phyloP scores from a whole-genome alignment of 2,888 invertebrate species.

The Drosophila niveifrons region DNA sequence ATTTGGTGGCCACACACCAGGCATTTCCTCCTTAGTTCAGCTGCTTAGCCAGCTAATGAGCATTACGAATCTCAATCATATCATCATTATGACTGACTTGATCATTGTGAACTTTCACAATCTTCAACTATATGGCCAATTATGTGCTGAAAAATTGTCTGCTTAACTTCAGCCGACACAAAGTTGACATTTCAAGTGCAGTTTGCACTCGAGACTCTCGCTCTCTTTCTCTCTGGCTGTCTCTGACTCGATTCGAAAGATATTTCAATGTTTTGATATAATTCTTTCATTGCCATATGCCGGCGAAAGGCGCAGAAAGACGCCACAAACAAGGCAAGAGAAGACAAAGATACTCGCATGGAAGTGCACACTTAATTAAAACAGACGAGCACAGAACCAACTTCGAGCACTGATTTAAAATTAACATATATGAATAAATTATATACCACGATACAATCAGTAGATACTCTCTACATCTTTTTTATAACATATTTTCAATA shows the following conservation, averaged over 20 bases:
- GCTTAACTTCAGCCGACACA: constrained; percentile 72
- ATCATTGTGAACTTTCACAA: constrained; percentile 46
- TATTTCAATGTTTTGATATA: constrained; percentile 73
- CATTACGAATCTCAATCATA: constrained; percentile 14
- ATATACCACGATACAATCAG: neutral
- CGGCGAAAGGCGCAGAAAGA: constrained; percentile 17
- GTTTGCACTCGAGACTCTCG: constrained; percentile 52
- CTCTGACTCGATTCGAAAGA: constrained; percentile 12
- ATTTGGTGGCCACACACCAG: constrained; percentile 22
- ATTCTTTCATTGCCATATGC: constrained; percentile 74
- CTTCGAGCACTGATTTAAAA: constrained; percentile 68
- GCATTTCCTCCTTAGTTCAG: constrained; percentile 33
- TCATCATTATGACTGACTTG: constrained; percentile 19
- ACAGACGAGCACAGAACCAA: constrained; percentile 24
- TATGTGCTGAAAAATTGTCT: constrained; percentile 65
- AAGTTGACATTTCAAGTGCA: constrained; percentile 81
- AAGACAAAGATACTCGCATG: constrained; percentile 33
- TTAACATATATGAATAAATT: constrained; percentile 24
- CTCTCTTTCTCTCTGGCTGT: neutral
- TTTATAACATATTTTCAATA: neutral
- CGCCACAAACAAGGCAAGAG: constrained; percentile 35
- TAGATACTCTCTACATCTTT: constrained; percentile 1
- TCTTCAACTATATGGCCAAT: constrained; percentile 37
- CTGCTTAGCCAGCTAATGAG: constrained; percentile 36
- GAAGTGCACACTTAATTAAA: constrained; percentile 77